Conservation (phyloP, 1,140 invertebrate genomes). For the Hetaerina americana region DNA sequence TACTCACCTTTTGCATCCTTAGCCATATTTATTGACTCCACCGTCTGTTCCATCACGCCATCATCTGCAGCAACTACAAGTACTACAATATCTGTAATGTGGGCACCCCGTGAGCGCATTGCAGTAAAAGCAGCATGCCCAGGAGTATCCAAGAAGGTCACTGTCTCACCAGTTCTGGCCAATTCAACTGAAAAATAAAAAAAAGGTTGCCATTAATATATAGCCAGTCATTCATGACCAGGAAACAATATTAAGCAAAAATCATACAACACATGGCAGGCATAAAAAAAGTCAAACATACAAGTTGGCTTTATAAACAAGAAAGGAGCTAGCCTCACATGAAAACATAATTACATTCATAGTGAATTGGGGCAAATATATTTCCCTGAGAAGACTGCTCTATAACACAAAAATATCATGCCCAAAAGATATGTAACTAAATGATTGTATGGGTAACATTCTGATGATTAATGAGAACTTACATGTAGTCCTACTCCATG, state of each 20-base stretch:
- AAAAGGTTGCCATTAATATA: slow-evolving; percentile 3
- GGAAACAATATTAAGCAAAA: not conserved
- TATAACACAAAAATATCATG: too few species aligned
- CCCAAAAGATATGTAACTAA: too few species aligned
- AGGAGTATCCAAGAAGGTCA: slow-evolving; percentile 99
- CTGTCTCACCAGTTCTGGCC: slow-evolving; percentile 45
- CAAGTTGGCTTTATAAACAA: too few species aligned
- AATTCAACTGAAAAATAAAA: slow-evolving; percentile 41
- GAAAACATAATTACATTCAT: too few species aligned
- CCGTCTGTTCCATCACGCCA: slow-evolving; percentile 96
- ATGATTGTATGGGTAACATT: too few species aligned
- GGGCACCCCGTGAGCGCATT: slow-evolving; percentile 83
- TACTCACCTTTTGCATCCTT: slow-evolving; percentile 48
- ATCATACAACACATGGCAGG: not conserved
- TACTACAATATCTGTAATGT: slow-evolving; percentile 88
- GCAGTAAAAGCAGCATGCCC: slow-evolving; percentile 92
- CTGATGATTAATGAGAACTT: too few species aligned
- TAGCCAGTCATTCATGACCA: slow-evolving; percentile 5
- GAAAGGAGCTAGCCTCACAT: too few species aligned
- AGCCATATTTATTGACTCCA: slow-evolving; percentile 66
- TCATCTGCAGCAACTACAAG: slow-evolving; percentile 97
- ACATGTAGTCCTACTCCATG: too few species aligned
- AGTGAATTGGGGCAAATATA: too few species aligned
- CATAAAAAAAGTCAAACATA: slow-evolving; percentile 1
- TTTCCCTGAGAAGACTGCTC: too few species aligned